phyloP scores from a whole-genome alignment of 1,140 invertebrate genomes.

The Sinonovacula constricta region DNA sequence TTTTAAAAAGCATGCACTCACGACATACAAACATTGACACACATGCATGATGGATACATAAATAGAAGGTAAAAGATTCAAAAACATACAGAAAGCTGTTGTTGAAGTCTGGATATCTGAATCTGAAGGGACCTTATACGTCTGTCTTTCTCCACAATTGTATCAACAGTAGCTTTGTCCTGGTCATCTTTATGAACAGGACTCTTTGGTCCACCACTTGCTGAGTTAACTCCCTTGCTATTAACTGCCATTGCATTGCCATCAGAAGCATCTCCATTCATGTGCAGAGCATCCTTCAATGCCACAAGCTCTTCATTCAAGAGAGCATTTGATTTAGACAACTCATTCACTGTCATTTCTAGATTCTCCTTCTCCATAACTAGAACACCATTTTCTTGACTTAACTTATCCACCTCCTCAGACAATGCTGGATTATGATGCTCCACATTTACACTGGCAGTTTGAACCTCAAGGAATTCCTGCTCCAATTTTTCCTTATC shows the following conservation, averaged over 20 bases:
- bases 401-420: conserved; percentile 54
- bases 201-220: neutral
- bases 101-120: conserved; percentile 63
- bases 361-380: conserved; percentile 65
- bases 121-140: conserved; percentile 63
- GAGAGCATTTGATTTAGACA: conserved; percentile 66
- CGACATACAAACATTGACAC: too few relatives aligned
- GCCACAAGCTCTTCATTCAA: conserved; percentile 59
- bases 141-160: conserved; percentile 58
- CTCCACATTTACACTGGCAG: conserved; percentile 57
- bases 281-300: conserved; percentile 33
- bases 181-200: neutral
- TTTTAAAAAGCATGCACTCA: too few relatives aligned
- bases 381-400: conserved; percentile 62
- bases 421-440: conserved; percentile 48
- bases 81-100: conserved; percentile 68
- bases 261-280: neutral
- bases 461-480: conserved; percentile 63
- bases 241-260: neutral
- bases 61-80: conserved; percentile 13
- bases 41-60: too few relatives aligned
- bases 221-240: too few relatives aligned
- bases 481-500: conserved; percentile 72
- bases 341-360: conserved; percentile 64
- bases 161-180: conserved; percentile 37